Conservation (phyloP, 2,888 invertebrate species). For the Meiosimyza decipiens region DNA sequence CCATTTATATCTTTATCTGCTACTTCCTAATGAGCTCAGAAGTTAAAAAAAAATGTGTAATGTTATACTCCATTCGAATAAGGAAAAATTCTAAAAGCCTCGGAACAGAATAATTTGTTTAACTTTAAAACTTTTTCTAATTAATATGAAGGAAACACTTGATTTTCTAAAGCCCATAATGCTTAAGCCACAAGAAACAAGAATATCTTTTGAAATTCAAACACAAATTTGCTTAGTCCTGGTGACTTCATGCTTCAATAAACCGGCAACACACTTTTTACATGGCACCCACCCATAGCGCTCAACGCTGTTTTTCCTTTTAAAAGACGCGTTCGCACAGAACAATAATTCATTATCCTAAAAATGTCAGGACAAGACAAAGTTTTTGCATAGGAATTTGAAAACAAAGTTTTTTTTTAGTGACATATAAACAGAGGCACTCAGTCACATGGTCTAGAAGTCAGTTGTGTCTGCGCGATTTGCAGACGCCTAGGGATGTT, state of each 20-base stretch:
- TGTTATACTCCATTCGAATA: too few relatives aligned
- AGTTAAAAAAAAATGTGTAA: too few relatives aligned
- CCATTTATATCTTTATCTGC: too few relatives aligned
- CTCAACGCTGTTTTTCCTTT: neutral
- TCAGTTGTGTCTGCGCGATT: neutral
- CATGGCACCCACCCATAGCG: neutral
- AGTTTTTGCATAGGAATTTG: slow-evolving; percentile 22
- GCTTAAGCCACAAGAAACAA: too few relatives aligned
- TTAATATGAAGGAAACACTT: too few relatives aligned
- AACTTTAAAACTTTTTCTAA: too few relatives aligned
- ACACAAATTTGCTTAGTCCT: neutral
- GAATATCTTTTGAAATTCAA: too few relatives aligned
- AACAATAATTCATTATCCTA: slow-evolving; percentile 36
- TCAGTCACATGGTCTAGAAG: neutral
- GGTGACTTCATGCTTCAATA: slow-evolving; percentile 1
- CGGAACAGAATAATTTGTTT: too few relatives aligned
- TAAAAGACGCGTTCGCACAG: neutral
- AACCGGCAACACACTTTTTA: slow-evolving; percentile 20
- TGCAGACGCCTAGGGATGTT: neutral
- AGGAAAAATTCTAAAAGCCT: too few relatives aligned
- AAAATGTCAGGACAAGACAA: slow-evolving; percentile 30
- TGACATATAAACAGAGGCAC: slow-evolving; percentile 32
- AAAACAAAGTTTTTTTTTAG: slow-evolving; percentile 20
- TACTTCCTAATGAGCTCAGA: too few relatives aligned
- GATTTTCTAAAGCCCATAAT: too few relatives aligned